Conservation (phyloP, 92 coral and sea anemone species). For the Porites lobata region DNA sequence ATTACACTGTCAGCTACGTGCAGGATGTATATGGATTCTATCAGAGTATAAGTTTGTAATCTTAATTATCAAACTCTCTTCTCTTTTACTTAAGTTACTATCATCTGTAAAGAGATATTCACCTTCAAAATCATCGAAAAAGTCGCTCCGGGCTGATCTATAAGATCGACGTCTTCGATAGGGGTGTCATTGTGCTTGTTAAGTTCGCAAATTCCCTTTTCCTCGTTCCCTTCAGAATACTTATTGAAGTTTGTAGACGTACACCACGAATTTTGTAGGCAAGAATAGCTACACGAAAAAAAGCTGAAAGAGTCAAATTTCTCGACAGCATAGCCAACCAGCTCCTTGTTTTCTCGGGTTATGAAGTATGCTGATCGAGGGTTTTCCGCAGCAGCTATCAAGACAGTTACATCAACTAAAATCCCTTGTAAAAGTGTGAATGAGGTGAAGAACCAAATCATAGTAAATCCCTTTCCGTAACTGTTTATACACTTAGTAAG, state of each 20-base stretch:
- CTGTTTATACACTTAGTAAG: too few relatives aligned
- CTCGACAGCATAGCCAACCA: neutral
- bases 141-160: neutral
- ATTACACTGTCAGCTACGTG: too few relatives aligned
- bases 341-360: conserved; percentile 4
- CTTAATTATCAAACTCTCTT: too few relatives aligned
- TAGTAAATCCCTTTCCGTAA: neutral
- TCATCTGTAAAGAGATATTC: too few relatives aligned
- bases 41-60: too few relatives aligned
- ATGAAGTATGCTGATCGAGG: conserved; percentile 1
- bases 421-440: neutral
- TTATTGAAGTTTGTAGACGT: conserved; percentile 7
- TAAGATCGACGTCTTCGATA: neutral
- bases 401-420: neutral
- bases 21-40: too few relatives aligned
- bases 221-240: neutral
- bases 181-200: neutral
- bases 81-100: neutral
- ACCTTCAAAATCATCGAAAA: conserved; percentile 6
- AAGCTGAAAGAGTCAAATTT: neutral
- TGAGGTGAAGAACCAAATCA: neutral
- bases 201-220: conserved; percentile 14
- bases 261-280: conserved; percentile 1
- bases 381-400: neutral
- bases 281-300: neutral